Base-by-base conservation (phyloP, 53 echinoderm and acorn worm species). In the Holothuria leucospilota region DNA sequence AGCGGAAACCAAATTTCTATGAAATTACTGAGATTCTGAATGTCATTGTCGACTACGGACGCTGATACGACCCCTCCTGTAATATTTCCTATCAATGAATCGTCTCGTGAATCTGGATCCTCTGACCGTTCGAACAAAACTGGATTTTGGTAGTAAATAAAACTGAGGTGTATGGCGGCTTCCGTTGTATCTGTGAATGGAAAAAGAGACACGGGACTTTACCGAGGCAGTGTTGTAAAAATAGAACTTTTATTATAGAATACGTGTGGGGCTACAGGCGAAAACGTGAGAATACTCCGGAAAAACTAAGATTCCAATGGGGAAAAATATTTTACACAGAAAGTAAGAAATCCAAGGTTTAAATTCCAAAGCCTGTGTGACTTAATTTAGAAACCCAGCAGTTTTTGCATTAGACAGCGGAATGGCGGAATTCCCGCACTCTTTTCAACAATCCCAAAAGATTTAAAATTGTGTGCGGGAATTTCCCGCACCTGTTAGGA, bases 1-100 rank as follows among this genome's bases (percentile, higher is more conserved):
- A 64, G 15, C n/a, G 82, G 82, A 39, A 82, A 64, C 30, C 30
- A 10, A 8, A 82, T 82, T 65, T 63, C 64, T 8, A 82, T 63
- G 8, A 38, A n/a, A 15, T 29, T 29, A 38, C 41, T 62, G 39
- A 82, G 49, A 62, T 39, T 63, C 18, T 6, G 23, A 23, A 82
- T 46, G 8, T 39, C 20, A 13, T 9, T 21, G 61, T 82, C 82
- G 21, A 29, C 49, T 11, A 82, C 82, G 6, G 82, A 63, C n/a
- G 82, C 82, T n/a, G 84, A 65, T 26, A 83, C 21, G 67, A 83
- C 63, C 42, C 84, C 84, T 49, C 84, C 84, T 16, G 67, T 67
- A 52, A 83, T 25, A 5, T 66, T 27, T 23, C 84, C 84, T 12
- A 41, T 18, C 18, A 83, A 20, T 24, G 41, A 41, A 10, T 46